These are phyloP conservation scores for Euthynnus affinis DNA, from an alignment of 2,797 vertebrate genomes.

Conservation along the genomic window DNA sequence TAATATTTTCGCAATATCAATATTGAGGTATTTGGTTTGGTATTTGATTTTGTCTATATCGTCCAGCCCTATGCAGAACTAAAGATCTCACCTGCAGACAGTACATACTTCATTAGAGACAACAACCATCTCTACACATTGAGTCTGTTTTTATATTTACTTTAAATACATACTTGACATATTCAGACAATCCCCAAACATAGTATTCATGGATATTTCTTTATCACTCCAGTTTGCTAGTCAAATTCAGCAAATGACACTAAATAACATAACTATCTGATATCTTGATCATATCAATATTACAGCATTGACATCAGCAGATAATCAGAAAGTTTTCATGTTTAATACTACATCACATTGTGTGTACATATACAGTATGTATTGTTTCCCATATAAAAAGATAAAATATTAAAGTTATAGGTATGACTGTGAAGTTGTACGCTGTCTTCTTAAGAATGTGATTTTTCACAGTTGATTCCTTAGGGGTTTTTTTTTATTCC, in stretches of 20 bases:
- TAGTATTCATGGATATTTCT: not conserved
- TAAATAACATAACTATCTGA: not conserved
- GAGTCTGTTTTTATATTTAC: not conserved
- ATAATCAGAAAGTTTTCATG: slow-evolving; percentile 34
- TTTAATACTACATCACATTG: slow-evolving; percentile 44
- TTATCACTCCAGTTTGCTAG: not conserved
- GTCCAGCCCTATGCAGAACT: no score
- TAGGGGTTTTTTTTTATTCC: not conserved
- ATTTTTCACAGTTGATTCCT: slow-evolving; percentile 10
- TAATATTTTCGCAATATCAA: no score
- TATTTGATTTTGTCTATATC: no score
- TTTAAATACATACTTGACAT: not conserved
- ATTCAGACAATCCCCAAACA: not conserved
- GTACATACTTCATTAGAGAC: not conserved
- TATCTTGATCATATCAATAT: slow-evolving; percentile 3
- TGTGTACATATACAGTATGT: slow-evolving; percentile 61
- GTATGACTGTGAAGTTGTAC: slow-evolving; percentile 44
- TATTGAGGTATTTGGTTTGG: no score
- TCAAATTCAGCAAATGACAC: not conserved
- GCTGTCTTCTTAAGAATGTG: not conserved
- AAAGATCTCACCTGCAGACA: no score
- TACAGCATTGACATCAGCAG: not conserved
- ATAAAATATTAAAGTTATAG: slow-evolving; percentile 59
- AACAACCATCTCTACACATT: not conserved
- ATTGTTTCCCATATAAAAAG: slow-evolving; percentile 54